These are phyloP conservation scores for Drosophila emarginata DNA, from an alignment of 2,888 invertebrate species.

Conservation along the genomic window DNA sequence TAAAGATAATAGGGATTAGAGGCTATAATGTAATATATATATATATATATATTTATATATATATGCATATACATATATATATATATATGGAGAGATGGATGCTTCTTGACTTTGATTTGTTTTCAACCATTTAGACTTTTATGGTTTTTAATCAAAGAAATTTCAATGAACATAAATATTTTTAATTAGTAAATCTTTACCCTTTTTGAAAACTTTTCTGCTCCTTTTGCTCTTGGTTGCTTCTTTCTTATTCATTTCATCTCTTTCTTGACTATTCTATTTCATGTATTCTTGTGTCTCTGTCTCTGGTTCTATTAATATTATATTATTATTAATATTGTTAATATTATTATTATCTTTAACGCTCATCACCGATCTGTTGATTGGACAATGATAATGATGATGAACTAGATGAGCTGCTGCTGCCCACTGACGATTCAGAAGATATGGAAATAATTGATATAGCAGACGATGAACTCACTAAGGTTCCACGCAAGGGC, in stretches of 20 bases:
- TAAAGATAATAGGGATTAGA: slow-evolving; percentile 36
- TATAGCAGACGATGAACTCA: slow-evolving; percentile 75
- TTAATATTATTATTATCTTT: slow-evolving; percentile 9
- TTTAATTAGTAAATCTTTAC: background rate
- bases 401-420: slow-evolving; percentile 62
- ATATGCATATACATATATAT: slow-evolving; percentile 11
- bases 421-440: slow-evolving; percentile 74
- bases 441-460: slow-evolving; percentile 81
- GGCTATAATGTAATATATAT: slow-evolving; percentile 28
- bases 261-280: slow-evolving; percentile 9
- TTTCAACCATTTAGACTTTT: slow-evolving; percentile 2
- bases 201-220: background rate
- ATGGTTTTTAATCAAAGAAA: background rate
- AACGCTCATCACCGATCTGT: slow-evolving; percentile 37
- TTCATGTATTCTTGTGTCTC: slow-evolving; percentile 4
- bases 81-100: slow-evolving; percentile 8
- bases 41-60: slow-evolving; percentile 10
- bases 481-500: slow-evolving; percentile 59
- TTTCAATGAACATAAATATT: background rate
- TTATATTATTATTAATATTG: background rate
- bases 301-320: background rate
- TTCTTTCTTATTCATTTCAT: slow-evolving; percentile 1
- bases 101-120: background rate
- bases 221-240: background rate
- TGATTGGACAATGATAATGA: slow-evolving; percentile 53